Base-by-base conservation (phyloP, 1,140 invertebrate species). In the Zelostemma sp. region DNA sequence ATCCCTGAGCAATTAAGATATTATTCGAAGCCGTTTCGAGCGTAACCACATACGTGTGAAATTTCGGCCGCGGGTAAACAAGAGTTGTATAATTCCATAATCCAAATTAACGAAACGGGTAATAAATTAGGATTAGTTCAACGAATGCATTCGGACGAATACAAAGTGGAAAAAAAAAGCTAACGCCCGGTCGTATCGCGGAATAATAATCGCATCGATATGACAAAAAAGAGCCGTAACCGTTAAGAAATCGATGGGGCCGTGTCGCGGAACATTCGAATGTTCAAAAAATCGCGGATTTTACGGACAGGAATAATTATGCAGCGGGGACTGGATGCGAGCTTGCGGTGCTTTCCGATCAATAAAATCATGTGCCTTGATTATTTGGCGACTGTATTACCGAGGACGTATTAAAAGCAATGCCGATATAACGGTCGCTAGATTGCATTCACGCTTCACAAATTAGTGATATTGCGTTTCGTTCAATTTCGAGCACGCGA, bases 371-470 rank as follows among this genome's bases (percentile, higher is more conserved):
- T 63, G 59, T 35, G 40, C 25, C 47, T 60, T 64, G 69, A 67
- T 72, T 72, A 64, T 67, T 67, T 54, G 60, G 56, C 60, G 50
- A 64, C 63, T 67, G 68, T 63, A 70, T 70, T 70, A 70, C 58
- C 62, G 33, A 25, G 57, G 43, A 51, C 43, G 56, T 47, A 72
- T 72, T 67, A 67, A 72, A 67, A 72, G 38, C 69, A 61, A 53
- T 51, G 45, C 35, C 35, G 64, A 72, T 64, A 64, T 72, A 64
- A 68, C 64, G 63, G 63, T 68, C 60, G 64, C 56, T 72, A 68
- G 60, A 72, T 67, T 72, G 64, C 60, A 64, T 72, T 72, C 64
- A 67, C 64, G 69, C 64, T 72, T 67, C 63, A 67, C 63, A 67
- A 72, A 72, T 72, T 67, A 67, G 63, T 41, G 63, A 67, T 67